phyloP scores from a whole-genome alignment of 2,113 vertebrate genomes.

The Sterna hirundo region DNA sequence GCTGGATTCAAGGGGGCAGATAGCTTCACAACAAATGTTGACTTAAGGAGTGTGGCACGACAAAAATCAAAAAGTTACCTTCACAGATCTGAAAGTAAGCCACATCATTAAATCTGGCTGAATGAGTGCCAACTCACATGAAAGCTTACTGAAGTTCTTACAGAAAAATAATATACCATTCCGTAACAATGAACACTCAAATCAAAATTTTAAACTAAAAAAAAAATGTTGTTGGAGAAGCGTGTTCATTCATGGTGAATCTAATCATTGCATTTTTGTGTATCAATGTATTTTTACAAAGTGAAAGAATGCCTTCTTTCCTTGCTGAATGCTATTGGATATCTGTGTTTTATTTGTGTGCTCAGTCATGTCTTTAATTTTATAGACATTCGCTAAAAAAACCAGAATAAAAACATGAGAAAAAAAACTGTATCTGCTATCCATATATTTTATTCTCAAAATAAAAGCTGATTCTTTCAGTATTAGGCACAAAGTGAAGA shows the following conservation, averaged over 20 bases:
- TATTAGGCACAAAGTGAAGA: background rate
- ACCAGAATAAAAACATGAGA: background rate
- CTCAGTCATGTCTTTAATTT: background rate
- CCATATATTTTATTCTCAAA: background rate
- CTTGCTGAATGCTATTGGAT: background rate
- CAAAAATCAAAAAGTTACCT: constrained; percentile 44
- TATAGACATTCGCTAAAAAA: background rate
- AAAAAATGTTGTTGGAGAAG: background rate
- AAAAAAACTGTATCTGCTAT: background rate
- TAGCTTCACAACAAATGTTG: constrained; percentile 12
- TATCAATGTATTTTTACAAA: background rate
- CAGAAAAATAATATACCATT: background rate
- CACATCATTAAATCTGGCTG: constrained; percentile 20
- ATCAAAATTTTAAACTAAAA: background rate
- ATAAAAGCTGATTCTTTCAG: background rate
- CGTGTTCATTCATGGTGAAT: background rate
- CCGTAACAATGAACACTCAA: background rate
- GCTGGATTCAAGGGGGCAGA: background rate
- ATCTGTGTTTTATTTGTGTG: background rate
- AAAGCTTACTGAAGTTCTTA: constrained; percentile 27
- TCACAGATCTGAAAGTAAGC: constrained; percentile 24
- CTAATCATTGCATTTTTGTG: background rate
- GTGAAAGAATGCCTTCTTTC: background rate
- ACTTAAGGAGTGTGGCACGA: constrained; percentile 34
- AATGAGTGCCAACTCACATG: background rate